Evolutionary conservation across 2,113 vertebrate species (phyloP).

Genomic region (Nothobranchius furzeri): DNA sequence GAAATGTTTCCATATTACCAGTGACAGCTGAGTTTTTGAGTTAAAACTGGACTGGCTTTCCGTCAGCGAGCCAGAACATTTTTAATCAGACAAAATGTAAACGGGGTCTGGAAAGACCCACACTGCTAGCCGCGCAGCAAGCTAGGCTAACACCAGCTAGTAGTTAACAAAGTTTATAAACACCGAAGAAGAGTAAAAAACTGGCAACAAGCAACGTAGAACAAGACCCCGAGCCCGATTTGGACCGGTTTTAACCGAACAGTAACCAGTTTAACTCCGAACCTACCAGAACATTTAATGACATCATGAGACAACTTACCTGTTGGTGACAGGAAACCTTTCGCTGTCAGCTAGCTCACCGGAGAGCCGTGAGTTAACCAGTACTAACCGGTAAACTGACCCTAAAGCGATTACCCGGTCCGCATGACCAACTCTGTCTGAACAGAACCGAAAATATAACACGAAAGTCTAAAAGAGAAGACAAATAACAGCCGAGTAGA

Average conservation of each 20-base stretch:
- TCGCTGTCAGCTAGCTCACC: slow-evolving; percentile 18
- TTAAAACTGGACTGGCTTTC: rapidly evolving
- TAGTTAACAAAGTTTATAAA: slow-evolving; percentile 40
- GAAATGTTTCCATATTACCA: rapidly evolving
- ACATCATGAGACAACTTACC: slow-evolving; percentile 23
- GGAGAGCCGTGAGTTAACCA: neutral
- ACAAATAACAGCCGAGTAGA: neutral
- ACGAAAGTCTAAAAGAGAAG: neutral
- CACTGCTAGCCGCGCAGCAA: slow-evolving; percentile 24
- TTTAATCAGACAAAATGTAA: neutral
- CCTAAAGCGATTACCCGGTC: neutral
- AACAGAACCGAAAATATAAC: neutral
- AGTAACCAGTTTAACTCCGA: neutral
- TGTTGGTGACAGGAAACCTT: slow-evolving; percentile 14
- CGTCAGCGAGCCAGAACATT: rapidly evolving
- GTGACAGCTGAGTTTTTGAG: rapidly evolving
- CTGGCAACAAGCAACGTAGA: neutral
- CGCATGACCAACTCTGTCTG: neutral
- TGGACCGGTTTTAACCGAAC: neutral
- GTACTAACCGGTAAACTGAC: neutral
- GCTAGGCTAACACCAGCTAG: slow-evolving; percentile 29
- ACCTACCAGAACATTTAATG: neutral
- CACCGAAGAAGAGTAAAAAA: neutral
- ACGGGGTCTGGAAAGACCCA: slow-evolving; percentile 6
- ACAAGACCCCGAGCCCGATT: too few relatives aligned